These are phyloP conservation scores for Leiothrix lutea DNA, from an alignment of 2,113 vertebrate genomes.

Conservation along the genomic window DNA sequence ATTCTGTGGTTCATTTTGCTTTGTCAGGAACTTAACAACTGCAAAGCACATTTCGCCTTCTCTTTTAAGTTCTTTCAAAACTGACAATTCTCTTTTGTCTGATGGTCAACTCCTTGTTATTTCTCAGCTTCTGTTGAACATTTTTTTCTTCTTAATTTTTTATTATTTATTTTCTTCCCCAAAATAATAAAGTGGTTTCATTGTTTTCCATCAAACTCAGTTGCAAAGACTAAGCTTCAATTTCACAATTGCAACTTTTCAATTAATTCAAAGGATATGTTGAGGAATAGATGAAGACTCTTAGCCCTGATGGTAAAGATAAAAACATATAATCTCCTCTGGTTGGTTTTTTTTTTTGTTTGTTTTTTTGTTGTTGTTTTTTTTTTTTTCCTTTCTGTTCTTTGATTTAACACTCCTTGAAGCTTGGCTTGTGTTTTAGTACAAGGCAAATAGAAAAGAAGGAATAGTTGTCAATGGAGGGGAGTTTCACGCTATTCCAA, in stretches of 20 bases:
- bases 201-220: not conserved
- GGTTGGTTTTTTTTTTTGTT: no score
- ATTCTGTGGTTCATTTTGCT: not conserved
- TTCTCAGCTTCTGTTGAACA: not conserved
- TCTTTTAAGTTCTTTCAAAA: not conserved
- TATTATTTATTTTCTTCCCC: not conserved
- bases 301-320: not conserved
- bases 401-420: not conserved
- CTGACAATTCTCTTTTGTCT: not conserved
- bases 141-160: not conserved
- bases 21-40: not conserved
- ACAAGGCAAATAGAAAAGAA: not conserved
- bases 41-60: not conserved
- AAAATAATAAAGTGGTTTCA: not conserved
- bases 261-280: not conserved
- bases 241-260: not conserved
- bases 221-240: not conserved
- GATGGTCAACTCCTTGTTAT: not conserved
- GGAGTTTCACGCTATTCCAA: not conserved
- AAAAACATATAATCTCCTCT: not conserved
- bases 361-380: no score
- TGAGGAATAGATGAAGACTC: not conserved
- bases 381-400: not conserved
- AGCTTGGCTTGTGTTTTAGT: not conserved
- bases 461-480: not conserved